Conservation (phyloP, 1,140 invertebrate species). For the Zaprionus ornatus region DNA sequence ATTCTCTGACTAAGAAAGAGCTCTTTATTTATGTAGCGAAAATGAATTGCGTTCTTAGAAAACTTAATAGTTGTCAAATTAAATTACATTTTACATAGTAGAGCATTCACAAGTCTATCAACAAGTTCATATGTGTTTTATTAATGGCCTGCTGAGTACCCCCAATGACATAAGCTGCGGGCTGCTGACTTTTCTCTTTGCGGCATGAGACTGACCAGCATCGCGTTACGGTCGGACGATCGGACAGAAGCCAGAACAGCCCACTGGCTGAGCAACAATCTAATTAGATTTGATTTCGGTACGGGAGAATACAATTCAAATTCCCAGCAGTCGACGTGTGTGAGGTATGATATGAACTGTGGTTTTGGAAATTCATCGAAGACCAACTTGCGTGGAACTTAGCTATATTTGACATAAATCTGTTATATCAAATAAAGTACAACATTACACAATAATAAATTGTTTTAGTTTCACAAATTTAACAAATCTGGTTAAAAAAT, state of each 20-base stretch:
- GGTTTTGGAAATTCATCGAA: background rate
- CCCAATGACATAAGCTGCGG: conserved; percentile 35
- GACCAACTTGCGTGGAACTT: too few species aligned
- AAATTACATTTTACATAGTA: background rate
- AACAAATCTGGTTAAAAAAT: background rate
- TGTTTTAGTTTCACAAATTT: background rate
- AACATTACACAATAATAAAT: too few species aligned
- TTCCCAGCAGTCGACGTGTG: background rate
- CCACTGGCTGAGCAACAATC: conserved; percentile 8
- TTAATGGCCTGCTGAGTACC: conserved; percentile 15
- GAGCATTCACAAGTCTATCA: background rate
- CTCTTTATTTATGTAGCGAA: too few species aligned
- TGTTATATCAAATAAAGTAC: too few species aligned
- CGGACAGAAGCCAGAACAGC: background rate
- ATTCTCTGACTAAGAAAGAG: background rate
- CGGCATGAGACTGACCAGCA: conserved; percentile 18
- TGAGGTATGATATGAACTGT: background rate
- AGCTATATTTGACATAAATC: too few species aligned
- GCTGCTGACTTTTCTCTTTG: conserved; percentile 21
- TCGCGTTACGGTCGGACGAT: conserved; percentile 23
- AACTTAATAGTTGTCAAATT: background rate
- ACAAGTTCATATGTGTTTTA: background rate
- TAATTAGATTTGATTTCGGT: conserved; percentile 60
- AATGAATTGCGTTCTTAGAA: too few species aligned
- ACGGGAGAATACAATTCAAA: conserved; percentile 18